A percentile compares a stretch with the other conserved stretches of the same genome.
Conservation (phyloP, 2,113 vertebrate species). For the Ailurus styani region DNA sequence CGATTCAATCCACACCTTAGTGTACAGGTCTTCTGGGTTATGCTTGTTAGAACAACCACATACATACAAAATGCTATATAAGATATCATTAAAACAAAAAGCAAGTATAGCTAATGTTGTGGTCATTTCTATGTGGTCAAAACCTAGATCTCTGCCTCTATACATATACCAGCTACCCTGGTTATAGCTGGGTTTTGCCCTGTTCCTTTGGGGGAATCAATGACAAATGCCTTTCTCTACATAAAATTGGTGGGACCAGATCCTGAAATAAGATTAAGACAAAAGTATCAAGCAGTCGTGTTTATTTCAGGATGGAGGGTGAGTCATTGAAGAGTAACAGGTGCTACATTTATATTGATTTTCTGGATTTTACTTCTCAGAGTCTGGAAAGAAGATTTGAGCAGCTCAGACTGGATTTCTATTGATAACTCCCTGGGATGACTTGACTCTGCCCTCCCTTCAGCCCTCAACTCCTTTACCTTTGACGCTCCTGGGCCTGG, state of each 20-base stretch:
- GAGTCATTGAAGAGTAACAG: neutral
- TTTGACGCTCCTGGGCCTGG: neutral
- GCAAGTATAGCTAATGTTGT: neutral
- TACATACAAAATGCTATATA: neutral
- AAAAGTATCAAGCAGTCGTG: neutral
- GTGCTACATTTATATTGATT: neutral
- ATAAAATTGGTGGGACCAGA: neutral
- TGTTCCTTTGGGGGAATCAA: neutral
- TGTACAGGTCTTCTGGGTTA: neutral
- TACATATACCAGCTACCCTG: neutral
- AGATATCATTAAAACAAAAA: neutral
- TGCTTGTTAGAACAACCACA: neutral
- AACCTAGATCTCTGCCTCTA: neutral
- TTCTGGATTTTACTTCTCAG: constrained; percentile 48
- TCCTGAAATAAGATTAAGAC: neutral
- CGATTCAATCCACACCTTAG: neutral
- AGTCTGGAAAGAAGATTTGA: constrained; percentile 44
- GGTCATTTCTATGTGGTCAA: neutral
- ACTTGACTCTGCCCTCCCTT: neutral
- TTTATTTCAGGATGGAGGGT: neutral
- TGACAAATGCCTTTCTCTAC: neutral
- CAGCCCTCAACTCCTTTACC: neutral
- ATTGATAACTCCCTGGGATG: neutral
- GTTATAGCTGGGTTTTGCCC: neutral
- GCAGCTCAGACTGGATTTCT: constrained; percentile 36